Evolutionary conservation across 2,888 invertebrate species (phyloP), one percentile per base, ranked within the genome.

Genomic region (Nemotelus pantherinus): DNA sequence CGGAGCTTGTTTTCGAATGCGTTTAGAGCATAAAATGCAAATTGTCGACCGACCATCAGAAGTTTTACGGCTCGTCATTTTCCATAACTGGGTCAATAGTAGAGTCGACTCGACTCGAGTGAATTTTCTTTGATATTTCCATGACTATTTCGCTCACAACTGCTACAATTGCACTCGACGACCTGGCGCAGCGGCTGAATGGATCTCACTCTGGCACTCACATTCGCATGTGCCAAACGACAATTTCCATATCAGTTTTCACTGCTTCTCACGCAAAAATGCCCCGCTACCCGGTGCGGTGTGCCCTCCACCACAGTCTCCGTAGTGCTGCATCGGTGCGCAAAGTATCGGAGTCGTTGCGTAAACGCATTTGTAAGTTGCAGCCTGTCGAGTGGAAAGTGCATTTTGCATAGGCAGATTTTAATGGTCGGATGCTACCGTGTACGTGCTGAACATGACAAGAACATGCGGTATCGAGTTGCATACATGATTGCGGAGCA

Each of bases 191-290:
- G 25, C 25, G 10, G 4, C 55, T 70, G 55, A 50, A 50, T 39
- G 39, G 39, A 2, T 67, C 4, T 43, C 53, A 53, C n/a, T 70
- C 70, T 70, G 9, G 55, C 55, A 70, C 70, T 74, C 48, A n/a
- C 74, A 74, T 63, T 74, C 60, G 72, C 72, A 58, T 58, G 72
- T 60, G 74, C 63, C 63, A 74, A 74, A 48, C 63, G 74, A 60
- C 74, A 74, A 63, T 74, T 74, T 74, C 48, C 63, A 74, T 48
- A 44, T 72, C 60, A 60, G 57, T 74, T 74, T 74, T 74, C 60
- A 74, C 74, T 74, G 25, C 57, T 72, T 72, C 71, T 60, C 74
- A 74, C 74, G 60, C 47, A 7, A 60, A 47, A 60, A 55, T 43
- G 53, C 9, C 43, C 57, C 25, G 25, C 25, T 25, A 25, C 25